These are phyloP conservation scores for Rhagium mordax DNA, from an alignment of 2,888 invertebrate species.

Conservation along the genomic window DNA sequence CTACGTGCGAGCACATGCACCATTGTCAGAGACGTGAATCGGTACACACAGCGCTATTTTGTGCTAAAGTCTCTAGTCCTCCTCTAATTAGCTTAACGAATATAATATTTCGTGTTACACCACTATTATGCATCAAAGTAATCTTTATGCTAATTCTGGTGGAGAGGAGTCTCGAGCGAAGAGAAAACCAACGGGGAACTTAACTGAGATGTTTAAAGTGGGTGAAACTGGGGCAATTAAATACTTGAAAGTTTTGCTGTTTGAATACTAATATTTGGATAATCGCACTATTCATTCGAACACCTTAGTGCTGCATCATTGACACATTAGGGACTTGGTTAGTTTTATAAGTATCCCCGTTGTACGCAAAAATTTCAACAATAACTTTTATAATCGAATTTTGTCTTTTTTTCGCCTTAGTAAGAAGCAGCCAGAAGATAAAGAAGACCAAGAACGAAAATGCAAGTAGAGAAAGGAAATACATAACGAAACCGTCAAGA, in stretches of 20 bases:
- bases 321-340: no score
- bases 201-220: slow-evolving; percentile 1
- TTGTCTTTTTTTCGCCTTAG: no score
- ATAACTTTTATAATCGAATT: no score
- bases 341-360: no score
- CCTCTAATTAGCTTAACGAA: slow-evolving; percentile 27
- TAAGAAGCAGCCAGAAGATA: no score
- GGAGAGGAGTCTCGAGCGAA: slow-evolving; percentile 3
- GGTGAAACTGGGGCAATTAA: slow-evolving; percentile 8
- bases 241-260: slow-evolving; percentile 1
- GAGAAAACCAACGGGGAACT: slow-evolving; percentile 7
- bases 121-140: slow-evolving; percentile 29
- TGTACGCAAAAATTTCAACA: no score
- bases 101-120: slow-evolving; percentile 34
- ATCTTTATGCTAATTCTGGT: slow-evolving; percentile 33
- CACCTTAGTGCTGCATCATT: no score
- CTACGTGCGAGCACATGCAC: neutral
- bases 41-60: neutral
- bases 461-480: no score
- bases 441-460: no score
- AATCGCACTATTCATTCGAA: neutral
- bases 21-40: neutral
- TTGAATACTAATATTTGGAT: slow-evolving; percentile 1
- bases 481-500: no score
- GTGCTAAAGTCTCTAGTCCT: neutral